Conservation (phyloP, 2,113 vertebrate genomes). For the Oxyruncus cristatus region DNA sequence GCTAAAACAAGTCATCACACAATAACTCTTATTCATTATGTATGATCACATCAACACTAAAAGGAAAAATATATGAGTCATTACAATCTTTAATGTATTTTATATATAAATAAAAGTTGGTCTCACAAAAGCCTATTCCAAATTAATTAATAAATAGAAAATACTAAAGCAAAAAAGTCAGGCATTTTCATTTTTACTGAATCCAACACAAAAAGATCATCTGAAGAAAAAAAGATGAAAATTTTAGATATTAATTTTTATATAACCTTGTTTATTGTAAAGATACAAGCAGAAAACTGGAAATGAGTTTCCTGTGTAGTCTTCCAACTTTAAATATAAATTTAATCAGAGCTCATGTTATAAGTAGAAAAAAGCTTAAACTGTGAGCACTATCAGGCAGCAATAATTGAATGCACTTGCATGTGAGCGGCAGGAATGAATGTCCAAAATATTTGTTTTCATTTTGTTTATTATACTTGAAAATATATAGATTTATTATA, state of each 20-base stretch:
- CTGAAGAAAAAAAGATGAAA: background rate
- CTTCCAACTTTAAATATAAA: background rate
- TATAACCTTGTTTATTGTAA: background rate
- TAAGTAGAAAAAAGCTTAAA: background rate
- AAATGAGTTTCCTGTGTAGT: background rate
- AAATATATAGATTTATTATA: too few relatives aligned
- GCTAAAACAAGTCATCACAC: background rate
- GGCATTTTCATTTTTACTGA: background rate
- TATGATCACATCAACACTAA: background rate
- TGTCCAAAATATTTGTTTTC: accelerated
- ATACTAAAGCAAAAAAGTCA: background rate
- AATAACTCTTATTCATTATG: background rate
- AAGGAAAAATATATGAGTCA: background rate
- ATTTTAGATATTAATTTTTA: background rate
- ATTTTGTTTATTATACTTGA: background rate
- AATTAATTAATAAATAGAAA: background rate
- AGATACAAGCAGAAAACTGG: background rate
- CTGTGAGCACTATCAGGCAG: background rate
- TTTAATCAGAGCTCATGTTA: background rate
- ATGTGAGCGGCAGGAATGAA: background rate
- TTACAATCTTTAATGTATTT: background rate
- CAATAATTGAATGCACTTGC: background rate
- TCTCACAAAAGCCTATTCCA: background rate
- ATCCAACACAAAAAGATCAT: background rate
- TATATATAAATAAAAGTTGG: background rate